A percentile compares a stretch with the other conserved stretches of the same genome.
Evolutionary conservation across 2,888 invertebrate species (phyloP).

Genomic region (Saturnia pavonia): DNA sequence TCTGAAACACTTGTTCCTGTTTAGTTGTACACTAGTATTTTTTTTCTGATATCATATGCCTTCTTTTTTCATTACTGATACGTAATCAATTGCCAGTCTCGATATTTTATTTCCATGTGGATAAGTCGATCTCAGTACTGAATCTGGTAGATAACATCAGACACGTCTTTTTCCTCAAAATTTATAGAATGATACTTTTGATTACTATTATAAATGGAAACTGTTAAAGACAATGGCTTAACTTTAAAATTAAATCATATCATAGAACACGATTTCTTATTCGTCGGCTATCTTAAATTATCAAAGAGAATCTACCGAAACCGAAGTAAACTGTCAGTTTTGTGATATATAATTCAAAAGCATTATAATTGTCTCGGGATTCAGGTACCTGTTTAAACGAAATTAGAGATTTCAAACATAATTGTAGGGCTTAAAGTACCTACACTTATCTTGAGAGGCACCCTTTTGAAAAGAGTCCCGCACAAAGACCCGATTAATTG

Average conservation of each 20-base stretch:
- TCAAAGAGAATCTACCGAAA: neutral
- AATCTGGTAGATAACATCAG: neutral
- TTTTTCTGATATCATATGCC: neutral
- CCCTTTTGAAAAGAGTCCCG: conserved; percentile 30
- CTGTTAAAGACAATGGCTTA: neutral
- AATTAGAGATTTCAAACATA: conserved; percentile 21
- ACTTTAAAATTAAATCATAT: neutral
- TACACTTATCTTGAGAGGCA: conserved; percentile 26
- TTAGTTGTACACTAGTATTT: neutral
- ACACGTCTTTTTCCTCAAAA: neutral
- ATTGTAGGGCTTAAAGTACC: conserved; percentile 19
- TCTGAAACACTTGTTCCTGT: neutral
- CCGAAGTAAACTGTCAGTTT: neutral
- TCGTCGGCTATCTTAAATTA: neutral
- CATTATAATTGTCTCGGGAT: conserved; percentile 14
- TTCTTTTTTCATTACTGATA: neutral
- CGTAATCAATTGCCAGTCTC: neutral
- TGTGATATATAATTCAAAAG: conserved; percentile 3
- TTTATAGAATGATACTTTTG: neutral
- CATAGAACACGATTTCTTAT: neutral
- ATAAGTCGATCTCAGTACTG: neutral
- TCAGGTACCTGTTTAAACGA: conserved; percentile 15
- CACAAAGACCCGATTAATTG: conserved; percentile 48
- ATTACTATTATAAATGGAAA: neutral
- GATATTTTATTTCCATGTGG: neutral